Evolutionary conservation across 30 jellyfish, hydroid and myxozoan genomes (phyloP), one percentile per base, ranked within the genome.

Genomic region (Mastigias papua): DNA sequence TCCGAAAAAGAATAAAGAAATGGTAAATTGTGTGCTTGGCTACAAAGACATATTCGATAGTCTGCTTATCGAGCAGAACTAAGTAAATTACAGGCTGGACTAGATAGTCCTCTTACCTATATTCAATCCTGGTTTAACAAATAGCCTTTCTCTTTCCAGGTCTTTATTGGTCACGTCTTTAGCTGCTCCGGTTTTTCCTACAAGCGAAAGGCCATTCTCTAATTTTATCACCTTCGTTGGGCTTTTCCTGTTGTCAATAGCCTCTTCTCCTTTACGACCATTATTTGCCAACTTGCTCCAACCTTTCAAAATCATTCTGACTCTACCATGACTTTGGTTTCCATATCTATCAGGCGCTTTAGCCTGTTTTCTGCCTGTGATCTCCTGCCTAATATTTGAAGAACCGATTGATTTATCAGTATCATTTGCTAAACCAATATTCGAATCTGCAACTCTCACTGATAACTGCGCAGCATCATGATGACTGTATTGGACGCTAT

Each of bases 101-200:
- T 42, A 15, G 54, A 4, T 4, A 46, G 16, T 46, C 13, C 16
- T 46, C 22, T 32, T 58, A 84, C 93, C 93, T 84, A 84, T 84
- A 68, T 84, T 84, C 4, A 84, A 37, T 9, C 93, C 93, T 15
- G 93, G 93, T 62, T 70, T 84, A 0, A 84, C 86, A 84, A 84
- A 84, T 58, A 84, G 62, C 27, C 93, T 81, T 10, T 84, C 86
- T 34, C 93, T 84, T 49, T 84, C 81, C 64, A 35, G 19, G 15
- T 48, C 71, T 23, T 84, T 84, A 21, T 31, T 84, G 80, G 32
- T 82, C 22, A 57, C 11, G 1, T 34, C 61, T 35, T 78, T 60
- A 2, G 30, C 91, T 30, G 50, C 22, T 28, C 89, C 67, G 32
- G 42, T 13, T 61, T 58, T 78, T 64, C 42, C 80, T 28, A 28